Evolutionary conservation across 2,888 invertebrate genomes (phyloP).

Genomic region (Dolichomitus sp.): DNA sequence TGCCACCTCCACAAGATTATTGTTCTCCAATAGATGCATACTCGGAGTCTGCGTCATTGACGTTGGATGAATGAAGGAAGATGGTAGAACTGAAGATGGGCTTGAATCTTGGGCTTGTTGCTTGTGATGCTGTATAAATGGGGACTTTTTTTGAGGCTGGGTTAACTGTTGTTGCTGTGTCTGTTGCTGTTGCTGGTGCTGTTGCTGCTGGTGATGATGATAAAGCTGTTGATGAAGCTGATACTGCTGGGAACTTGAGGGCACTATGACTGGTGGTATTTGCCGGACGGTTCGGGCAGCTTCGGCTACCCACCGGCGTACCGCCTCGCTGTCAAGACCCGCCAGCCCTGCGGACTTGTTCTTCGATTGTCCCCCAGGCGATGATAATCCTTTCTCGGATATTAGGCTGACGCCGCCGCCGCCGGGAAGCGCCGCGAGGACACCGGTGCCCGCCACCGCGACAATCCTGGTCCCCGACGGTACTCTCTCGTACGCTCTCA

Average conservation of each 20-base stretch:
- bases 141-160: conserved; percentile 39
- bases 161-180: conserved; percentile 45
- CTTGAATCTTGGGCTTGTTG: conserved; percentile 71
- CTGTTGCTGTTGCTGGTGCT: conserved; percentile 68
- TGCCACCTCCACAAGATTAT: conserved; percentile 81
- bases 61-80: conserved; percentile 76
- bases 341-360: conserved; percentile 87
- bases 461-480: conserved; percentile 80
- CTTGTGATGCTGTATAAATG: conserved; percentile 69
- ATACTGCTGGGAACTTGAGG: conserved; percentile 75
- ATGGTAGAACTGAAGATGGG: conserved; percentile 74
- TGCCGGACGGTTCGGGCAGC: conserved; percentile 88
- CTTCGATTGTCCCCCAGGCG: conserved; percentile 78
- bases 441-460: conserved; percentile 85
- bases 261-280: conserved; percentile 80
- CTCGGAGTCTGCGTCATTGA: conserved; percentile 85
- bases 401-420: conserved; percentile 75
- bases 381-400: conserved; percentile 83
- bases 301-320: conserved; percentile 88
- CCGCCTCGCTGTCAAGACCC: conserved; percentile 88
- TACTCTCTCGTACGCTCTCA: conserved; percentile 80
- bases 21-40: conserved; percentile 85
- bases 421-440: conserved; percentile 84
- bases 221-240: conserved; percentile 74
- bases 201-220: conserved; percentile 64